These are phyloP conservation scores for Diplodus puntazzo DNA, from an alignment of 2,797 vertebrate species.

Conservation along the genomic window DNA sequence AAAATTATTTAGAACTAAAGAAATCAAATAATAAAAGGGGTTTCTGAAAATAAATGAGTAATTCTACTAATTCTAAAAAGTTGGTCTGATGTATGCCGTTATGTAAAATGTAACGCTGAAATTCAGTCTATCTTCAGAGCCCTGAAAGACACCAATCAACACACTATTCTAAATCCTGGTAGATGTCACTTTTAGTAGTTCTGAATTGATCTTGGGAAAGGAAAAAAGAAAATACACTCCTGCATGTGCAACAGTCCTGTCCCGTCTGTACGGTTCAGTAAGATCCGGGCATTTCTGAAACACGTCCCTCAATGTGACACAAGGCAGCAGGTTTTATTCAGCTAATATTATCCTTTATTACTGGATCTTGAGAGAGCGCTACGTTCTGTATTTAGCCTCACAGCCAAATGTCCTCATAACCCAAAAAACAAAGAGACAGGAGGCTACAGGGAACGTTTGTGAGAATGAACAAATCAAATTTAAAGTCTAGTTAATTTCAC, in stretches of 20 bases:
- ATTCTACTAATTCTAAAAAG: background rate
- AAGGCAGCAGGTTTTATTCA: background rate
- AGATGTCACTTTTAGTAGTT: background rate
- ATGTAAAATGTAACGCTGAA: background rate
- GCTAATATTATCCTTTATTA: background rate
- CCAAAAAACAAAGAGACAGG: background rate
- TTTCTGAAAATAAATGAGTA: too few relatives aligned
- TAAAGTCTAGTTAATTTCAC: background rate
- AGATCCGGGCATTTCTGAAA: slow-evolving; percentile 8
- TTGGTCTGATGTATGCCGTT: background rate
- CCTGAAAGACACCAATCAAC: background rate
- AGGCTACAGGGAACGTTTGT: background rate
- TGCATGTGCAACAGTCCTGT: background rate
- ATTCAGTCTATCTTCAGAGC: background rate
- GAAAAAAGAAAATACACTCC: background rate
- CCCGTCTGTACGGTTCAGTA: background rate
- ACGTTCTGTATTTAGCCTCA: background rate
- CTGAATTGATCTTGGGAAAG: background rate
- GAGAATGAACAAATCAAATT: background rate
- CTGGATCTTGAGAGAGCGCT: background rate
- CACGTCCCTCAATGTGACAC: background rate
- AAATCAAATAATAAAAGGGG: too few relatives aligned
- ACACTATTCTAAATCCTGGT: too few relatives aligned
- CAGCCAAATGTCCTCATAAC: background rate
- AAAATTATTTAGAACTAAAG: background rate